Evolutionary conservation across 37 sponge, comb jelly and placozoan species (phyloP), one percentile per base, ranked within the genome.

Genomic region (Hexactinellida sp.): DNA sequence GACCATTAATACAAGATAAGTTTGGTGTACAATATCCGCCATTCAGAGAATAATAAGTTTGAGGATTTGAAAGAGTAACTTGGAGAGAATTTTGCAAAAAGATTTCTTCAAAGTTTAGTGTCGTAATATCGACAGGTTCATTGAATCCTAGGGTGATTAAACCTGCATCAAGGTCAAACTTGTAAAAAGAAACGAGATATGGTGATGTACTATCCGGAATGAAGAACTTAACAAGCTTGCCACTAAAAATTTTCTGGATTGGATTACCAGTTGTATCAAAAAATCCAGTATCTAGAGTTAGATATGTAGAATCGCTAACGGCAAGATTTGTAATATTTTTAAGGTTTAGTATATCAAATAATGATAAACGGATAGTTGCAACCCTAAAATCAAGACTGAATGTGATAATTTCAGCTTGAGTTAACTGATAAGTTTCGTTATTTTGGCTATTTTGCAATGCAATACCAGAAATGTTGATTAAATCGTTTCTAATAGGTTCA

Each of bases 81-180:
- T 87, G 88, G 37, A 84, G 76, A 24, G n/a, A 19, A 36, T 89
- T 89, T 13, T 89, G 76, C 34, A 95, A 71, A 28, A 92, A 92
- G 1, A 93, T 47, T 55, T 86, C 30, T 9, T 85, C 87, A 0
- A 89, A 38, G 1, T 86, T 63, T 38, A 95, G 89, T 0, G 38
- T 34, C 0, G 36, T 35, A 35, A 52, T 51, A 39, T 90, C 85
- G 1, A 95, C 85, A 25, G 86, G 82, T 54, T 95, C 96, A 89
- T 92, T 88, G 82, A 95, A 95, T 0, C 88, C 37, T 34, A 95
- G 86, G 36, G 84, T 86, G 38, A 95, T 87, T 19, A 36, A 35
- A 38, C 89, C 89, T 13, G 55, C 82, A 0, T 89, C 87, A 35
- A 91, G 86, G 84, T 93, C 91, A 24, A 95, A 82, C 13, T 89